These are phyloP conservation scores for Atherinosoma microstoma DNA, from an alignment of 2,797 vertebrate genomes.

Conservation along the genomic window DNA sequence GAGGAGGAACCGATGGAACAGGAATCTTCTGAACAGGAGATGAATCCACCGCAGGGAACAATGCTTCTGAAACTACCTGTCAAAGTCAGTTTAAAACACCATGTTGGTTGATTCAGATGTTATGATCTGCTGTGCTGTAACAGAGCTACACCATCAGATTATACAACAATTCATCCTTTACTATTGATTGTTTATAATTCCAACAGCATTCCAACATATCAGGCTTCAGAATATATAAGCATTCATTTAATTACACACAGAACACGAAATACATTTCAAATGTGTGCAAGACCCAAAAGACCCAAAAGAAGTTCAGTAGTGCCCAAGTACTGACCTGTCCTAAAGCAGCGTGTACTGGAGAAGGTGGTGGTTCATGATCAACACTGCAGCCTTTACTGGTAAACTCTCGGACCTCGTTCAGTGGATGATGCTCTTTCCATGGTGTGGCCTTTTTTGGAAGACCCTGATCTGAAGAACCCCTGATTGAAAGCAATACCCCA, in stretches of 20 bases:
- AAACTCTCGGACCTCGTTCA: constrained; percentile 37
- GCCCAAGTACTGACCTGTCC: constrained; percentile 73
- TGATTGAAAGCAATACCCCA: constrained; percentile 29
- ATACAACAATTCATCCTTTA: background rate
- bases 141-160: background rate
- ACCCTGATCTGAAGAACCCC: constrained; percentile 35
- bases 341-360: constrained; percentile 76
- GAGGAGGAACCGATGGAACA: constrained; percentile 16
- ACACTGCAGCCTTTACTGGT: constrained; percentile 20
- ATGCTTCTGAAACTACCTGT: constrained; percentile 84
- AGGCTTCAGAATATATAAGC: background rate
- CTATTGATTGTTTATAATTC: background rate
- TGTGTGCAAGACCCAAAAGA: background rate
- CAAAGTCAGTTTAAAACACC: constrained; percentile 20
- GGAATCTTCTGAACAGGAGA: constrained; percentile 40
- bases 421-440: constrained; percentile 35
- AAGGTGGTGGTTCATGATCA: constrained; percentile 53
- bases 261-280: background rate
- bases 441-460: constrained; percentile 42
- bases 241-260: background rate
- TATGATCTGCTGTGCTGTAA: background rate
- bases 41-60: constrained; percentile 73
- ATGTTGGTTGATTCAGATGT: constrained; percentile 8
- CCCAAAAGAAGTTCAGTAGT: background rate
- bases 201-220: background rate